These are phyloP conservation scores for Microplitis demolitor DNA, from an alignment of 1,140 invertebrate genomes.

Conservation along the genomic window DNA sequence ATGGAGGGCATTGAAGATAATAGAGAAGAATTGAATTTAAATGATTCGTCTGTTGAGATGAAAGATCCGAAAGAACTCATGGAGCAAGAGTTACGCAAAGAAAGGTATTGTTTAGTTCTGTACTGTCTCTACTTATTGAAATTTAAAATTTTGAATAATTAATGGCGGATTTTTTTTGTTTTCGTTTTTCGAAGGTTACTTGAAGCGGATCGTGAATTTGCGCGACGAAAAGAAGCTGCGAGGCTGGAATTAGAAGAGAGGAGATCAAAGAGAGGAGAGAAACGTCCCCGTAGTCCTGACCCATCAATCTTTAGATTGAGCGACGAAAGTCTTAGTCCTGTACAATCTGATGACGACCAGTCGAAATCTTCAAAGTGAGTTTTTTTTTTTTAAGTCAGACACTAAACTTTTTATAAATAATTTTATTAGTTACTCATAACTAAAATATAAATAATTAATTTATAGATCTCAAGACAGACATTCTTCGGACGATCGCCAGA, in stretches of 20 bases:
- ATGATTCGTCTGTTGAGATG: conserved; percentile 36
- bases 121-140: conserved; percentile 11
- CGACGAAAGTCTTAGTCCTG: conserved; percentile 47
- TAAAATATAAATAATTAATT: neutral
- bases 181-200: conserved; percentile 38
- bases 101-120: conserved; percentile 58
- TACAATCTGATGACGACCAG: conserved; percentile 44
- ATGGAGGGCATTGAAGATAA: conserved; percentile 5
- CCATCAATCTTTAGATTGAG: conserved; percentile 51
- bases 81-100: conserved; percentile 68
- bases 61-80: conserved; percentile 55
- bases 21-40: conserved; percentile 34
- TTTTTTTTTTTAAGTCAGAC: neutral
- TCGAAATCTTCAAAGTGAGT: conserved; percentile 54
- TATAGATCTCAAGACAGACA: conserved; percentile 41
- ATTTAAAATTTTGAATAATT: conserved; percentile 32
- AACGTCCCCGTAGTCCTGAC: conserved; percentile 54
- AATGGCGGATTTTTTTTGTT: neutral
- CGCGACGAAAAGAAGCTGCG: conserved; percentile 74
- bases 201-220: conserved; percentile 72
- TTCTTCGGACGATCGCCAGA: conserved; percentile 49
- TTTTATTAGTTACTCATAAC: too few relatives aligned
- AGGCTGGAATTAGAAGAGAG: conserved; percentile 62
- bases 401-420: too few relatives aligned
- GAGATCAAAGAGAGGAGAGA: conserved; percentile 61